Evolutionary conservation across 2,888 invertebrate genomes (phyloP).

Genomic region (Willowsia nigromaculata): DNA sequence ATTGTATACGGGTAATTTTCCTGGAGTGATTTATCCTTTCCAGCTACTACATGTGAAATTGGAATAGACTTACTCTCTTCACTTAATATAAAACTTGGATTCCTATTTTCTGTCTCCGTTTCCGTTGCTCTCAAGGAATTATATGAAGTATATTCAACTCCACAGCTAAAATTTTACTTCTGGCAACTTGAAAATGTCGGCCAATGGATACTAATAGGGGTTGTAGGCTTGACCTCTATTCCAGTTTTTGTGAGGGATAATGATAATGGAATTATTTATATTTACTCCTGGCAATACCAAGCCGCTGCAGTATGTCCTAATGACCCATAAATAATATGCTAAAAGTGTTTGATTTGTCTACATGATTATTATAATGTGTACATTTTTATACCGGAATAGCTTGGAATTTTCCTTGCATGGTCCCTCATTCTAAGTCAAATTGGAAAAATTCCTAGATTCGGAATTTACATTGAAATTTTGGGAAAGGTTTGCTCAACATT

Average conservation of each 20-base stretch:
- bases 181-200: conserved; percentile 71
- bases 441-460: conserved; percentile 69
- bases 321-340: no score
- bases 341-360: no score
- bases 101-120: conserved; percentile 47
- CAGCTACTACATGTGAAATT: conserved; percentile 22
- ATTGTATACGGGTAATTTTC: no score
- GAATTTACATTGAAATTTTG: conserved; percentile 72
- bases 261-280: background rate
- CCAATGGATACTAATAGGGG: conserved; percentile 62
- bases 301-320: conserved; percentile 63
- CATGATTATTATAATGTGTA: background rate
- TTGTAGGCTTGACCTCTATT: conserved; percentile 50
- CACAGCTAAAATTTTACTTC: conserved; percentile 57
- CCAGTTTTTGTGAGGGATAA: conserved; percentile 45
- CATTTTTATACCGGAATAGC: conserved; percentile 19
- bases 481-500: conserved; percentile 45
- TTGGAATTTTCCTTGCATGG: conserved; percentile 74
- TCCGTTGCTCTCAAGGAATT: conserved; percentile 69
- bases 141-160: conserved; percentile 68
- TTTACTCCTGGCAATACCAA: conserved; percentile 74
- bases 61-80: conserved; percentile 8
- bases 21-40: no score
- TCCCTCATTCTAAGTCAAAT: conserved; percentile 71
- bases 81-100: background rate